Conservation (phyloP, 2,888 invertebrate genomes). For the Tolmerus cingulatus region DNA sequence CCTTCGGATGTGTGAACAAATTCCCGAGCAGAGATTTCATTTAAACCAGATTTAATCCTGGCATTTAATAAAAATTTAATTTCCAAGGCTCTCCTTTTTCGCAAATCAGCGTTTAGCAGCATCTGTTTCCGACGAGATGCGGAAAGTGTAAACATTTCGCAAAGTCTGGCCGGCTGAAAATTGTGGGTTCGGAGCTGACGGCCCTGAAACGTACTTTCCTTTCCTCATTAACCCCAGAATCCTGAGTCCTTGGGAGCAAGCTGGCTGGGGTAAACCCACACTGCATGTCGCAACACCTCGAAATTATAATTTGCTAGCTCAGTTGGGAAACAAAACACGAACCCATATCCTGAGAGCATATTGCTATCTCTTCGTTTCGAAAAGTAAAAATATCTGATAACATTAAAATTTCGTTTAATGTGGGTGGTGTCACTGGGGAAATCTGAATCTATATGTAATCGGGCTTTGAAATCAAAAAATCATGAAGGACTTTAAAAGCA, state of each 20-base stretch:
- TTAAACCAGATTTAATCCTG: neutral
- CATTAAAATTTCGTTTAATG: neutral
- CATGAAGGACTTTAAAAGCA: neutral
- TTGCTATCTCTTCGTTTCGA: neutral
- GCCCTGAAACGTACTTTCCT: neutral
- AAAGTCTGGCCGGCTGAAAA: neutral
- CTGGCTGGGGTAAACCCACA: neutral
- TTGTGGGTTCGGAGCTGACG: neutral
- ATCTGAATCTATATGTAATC: neutral
- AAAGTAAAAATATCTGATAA: neutral
- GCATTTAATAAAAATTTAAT: neutral
- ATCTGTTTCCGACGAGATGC: neutral
- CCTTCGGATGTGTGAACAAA: neutral
- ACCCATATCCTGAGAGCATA: neutral
- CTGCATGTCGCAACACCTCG: neutral
- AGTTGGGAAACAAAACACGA: neutral
- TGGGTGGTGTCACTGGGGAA: neutral
- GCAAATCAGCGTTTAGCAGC: neutral
- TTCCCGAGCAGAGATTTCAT: neutral
- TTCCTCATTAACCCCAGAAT: neutral
- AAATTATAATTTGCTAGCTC: neutral
- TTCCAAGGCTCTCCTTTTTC: neutral
- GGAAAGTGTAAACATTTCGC: neutral
- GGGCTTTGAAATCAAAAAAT: neutral
- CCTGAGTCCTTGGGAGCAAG: neutral